These are phyloP conservation scores for Aproaerema taeniolella DNA, from an alignment of 2,888 invertebrate genomes.

Conservation along the genomic window DNA sequence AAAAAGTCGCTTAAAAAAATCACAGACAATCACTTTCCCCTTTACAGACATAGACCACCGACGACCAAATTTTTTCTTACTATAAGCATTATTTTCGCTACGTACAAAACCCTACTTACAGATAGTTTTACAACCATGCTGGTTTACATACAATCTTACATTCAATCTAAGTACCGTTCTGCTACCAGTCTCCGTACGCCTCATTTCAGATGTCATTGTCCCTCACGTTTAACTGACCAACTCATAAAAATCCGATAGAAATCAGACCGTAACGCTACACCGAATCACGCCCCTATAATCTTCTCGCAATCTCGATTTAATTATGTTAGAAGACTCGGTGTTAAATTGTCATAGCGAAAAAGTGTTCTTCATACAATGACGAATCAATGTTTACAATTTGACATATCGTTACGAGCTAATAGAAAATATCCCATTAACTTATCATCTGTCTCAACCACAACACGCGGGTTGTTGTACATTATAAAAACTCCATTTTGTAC, in stretches of 20 bases:
- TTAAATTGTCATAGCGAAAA: no score
- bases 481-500: constrained; percentile 45
- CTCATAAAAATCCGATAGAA: constrained; percentile 11
- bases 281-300: no score
- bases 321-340: no score
- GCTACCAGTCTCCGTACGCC: constrained; percentile 36
- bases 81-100: constrained; percentile 70
- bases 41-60: constrained; percentile 76
- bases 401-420: background rate
- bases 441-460: background rate
- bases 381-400: no score
- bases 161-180: constrained; percentile 41
- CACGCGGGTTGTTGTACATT: constrained; percentile 45
- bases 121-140: constrained; percentile 77
- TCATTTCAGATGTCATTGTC: constrained; percentile 45
- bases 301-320: no score
- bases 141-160: constrained; percentile 58
- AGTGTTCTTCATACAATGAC: no score
- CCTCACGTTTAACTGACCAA: constrained; percentile 33
- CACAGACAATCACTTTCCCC: constrained; percentile 78
- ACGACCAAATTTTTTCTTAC: constrained; percentile 58
- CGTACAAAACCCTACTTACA: constrained; percentile 75
- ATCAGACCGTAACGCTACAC: no score
- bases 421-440: background rate
- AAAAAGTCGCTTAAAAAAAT: constrained; percentile 79